Evolutionary conservation across 2,113 vertebrate species (phyloP), one percentile per base, ranked within the genome.

Genomic region (Lipotes vexillifer): DNA sequence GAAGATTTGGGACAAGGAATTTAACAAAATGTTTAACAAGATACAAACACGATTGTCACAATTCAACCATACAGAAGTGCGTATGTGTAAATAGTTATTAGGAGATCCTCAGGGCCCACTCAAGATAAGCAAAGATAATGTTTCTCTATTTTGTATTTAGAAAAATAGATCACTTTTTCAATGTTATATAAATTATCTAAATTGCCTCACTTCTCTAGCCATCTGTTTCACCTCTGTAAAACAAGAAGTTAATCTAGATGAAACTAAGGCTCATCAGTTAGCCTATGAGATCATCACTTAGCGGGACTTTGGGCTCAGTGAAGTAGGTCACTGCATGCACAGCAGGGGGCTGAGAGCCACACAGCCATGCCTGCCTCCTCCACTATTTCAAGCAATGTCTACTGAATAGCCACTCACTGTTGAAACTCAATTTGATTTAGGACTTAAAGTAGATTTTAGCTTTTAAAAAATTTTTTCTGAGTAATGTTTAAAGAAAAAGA

Each of bases 111-210:
- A 36, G 20, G 36, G 9, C 12, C 27, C 33, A 68, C 15, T 18
- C 21, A 80, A 81, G 36, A 68, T 31, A 94, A 91, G 33, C 12
- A 80, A 46, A 77, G 41, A 20, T 77, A 66, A 88, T 88, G 57
- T 61, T 91, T 75, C 68, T 71, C 3, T 69, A n/a, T 69, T 75
- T 90, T 57, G 65, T 75, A 61, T 65, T 81, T 71, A 33, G 2
- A 89, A 71, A 94, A 44, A 4, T 31, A 11, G 57, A 23, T 69
- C 57, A 8, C 2, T 33, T 63, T 71, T 63, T 36, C 11, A 46
- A 14, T 29, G 4, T 38, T 5, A 71, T 49, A 65, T 3, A 61
- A 38, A 66, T 33, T 44, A 20, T 44, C 29, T 57, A 83, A 46
- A 71, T 36, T 31, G 11, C 65, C 75, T 89, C 41, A 23, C 6